These are phyloP conservation scores for Anorthoa munda DNA, from an alignment of 2,888 invertebrate species.

Conservation along the genomic window DNA sequence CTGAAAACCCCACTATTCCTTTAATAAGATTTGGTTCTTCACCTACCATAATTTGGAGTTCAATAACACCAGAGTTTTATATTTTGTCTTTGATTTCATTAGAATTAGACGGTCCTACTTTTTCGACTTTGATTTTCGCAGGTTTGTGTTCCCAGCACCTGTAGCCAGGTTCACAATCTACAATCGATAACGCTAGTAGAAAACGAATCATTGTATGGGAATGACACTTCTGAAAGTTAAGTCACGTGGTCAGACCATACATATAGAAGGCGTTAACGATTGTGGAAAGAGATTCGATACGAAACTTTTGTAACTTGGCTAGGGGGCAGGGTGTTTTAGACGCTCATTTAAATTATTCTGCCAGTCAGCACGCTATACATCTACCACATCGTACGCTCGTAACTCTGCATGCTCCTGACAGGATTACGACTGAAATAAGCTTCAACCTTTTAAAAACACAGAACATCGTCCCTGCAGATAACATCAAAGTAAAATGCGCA, in stretches of 20 bases:
- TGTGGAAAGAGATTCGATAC: too few species aligned
- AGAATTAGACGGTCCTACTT: conserved; percentile 38
- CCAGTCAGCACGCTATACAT: neutral
- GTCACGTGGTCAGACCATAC: too few species aligned
- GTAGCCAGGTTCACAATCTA: too few species aligned
- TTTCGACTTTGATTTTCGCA: conserved; percentile 14
- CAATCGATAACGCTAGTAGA: too few species aligned
- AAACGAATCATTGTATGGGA: too few species aligned
- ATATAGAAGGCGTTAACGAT: too few species aligned
- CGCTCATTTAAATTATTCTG: conserved; percentile 3
- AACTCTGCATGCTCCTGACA: conserved; percentile 1
- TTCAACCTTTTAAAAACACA: conserved; percentile 24
- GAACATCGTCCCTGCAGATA: conserved; percentile 22
- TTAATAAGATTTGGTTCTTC: conserved; percentile 66
- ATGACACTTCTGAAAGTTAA: too few species aligned
- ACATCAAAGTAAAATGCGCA: conserved; percentile 29
- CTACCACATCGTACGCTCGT: neutral
- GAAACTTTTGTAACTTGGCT: too few species aligned
- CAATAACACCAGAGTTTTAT: conserved; percentile 59
- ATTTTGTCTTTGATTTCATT: conserved; percentile 58
- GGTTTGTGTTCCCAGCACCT: neutral
- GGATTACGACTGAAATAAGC: neutral
- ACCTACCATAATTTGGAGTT: conserved; percentile 34
- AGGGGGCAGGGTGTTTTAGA: neutral
- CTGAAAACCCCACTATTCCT: conserved; percentile 42